Conservation (phyloP, 2,113 vertebrate species). For the Girardinichthys multiradiatus region DNA sequence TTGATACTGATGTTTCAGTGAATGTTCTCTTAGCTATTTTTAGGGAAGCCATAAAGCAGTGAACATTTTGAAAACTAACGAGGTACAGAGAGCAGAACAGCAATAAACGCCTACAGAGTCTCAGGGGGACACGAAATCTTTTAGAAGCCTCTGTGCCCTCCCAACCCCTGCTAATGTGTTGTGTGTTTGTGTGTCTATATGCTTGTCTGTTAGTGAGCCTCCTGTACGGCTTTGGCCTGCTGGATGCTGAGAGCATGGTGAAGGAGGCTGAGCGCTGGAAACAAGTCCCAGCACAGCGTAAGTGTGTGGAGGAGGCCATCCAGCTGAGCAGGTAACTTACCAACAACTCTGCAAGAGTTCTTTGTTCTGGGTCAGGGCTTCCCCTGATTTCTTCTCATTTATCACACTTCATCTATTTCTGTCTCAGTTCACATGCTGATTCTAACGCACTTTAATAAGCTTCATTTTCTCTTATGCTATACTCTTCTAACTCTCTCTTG, state of each 20-base stretch:
- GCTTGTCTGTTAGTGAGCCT: constrained; percentile 88
- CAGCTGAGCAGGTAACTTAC: constrained; percentile 87
- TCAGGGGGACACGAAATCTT: constrained; percentile 45
- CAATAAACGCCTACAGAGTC: constrained; percentile 62
- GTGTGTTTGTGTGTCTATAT: constrained; percentile 34
- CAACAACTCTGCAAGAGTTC: constrained; percentile 10
- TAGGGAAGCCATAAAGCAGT: constrained; percentile 47
- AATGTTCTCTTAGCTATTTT: constrained; percentile 49
- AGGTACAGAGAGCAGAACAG: constrained; percentile 54
- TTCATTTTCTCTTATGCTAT: constrained; percentile 16
- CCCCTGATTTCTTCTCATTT: constrained; percentile 47
- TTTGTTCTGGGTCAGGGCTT: constrained; percentile 42
- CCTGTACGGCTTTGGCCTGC: constrained; percentile 95
- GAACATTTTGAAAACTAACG: constrained; percentile 47
- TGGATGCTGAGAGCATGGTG: constrained; percentile 97
- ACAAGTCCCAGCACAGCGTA: constrained; percentile 88
- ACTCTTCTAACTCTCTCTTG: constrained; percentile 14
- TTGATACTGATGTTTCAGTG: constrained; percentile 41
- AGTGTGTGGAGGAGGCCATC: constrained; percentile 86
- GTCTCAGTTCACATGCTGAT: constrained; percentile 35
- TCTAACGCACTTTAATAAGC: constrained; percentile 29
- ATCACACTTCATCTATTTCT: constrained; percentile 52
- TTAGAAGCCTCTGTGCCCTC: constrained; percentile 49
- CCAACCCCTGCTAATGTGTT: constrained; percentile 39
- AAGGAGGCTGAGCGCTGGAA: constrained; percentile 93